Percentiles rank a stretch among this genome's conserved stretches.
Evolutionary conservation across 2,797 vertebrate species (phyloP).

Genomic region (Melanitta fusca): DNA sequence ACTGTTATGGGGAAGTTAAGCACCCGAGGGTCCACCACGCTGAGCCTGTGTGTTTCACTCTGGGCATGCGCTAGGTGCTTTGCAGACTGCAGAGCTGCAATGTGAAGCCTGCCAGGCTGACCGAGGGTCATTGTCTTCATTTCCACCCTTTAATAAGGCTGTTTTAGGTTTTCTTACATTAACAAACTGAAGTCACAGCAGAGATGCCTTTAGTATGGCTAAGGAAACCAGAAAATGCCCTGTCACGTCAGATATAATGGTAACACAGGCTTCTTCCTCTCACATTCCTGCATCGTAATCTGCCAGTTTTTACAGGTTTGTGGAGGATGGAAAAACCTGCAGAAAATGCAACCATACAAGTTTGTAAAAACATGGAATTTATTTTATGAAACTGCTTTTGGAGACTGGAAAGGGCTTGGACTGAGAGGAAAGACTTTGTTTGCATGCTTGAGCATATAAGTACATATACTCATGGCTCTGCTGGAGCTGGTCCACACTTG

Average conservation of each 20-base stretch:
- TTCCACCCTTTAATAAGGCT: neutral
- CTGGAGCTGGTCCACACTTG: neutral
- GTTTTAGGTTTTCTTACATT: neutral
- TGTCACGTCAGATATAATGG: accelerated
- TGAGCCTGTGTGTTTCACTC: neutral
- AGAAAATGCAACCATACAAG: accelerated
- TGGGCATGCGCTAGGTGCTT: neutral
- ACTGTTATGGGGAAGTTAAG: neutral
- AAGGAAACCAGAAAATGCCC: accelerated
- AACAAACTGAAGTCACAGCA: neutral
- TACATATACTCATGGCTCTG: accelerated
- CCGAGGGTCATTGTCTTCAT: accelerated
- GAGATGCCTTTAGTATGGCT: accelerated
- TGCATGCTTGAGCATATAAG: neutral
- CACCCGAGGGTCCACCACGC: neutral
- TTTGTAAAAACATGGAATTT: accelerated
- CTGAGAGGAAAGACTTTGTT: neutral
- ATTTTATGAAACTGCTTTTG: neutral
- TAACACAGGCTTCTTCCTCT: accelerated
- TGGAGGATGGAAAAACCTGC: neutral
- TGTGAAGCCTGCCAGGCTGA: neutral
- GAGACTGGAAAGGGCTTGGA: neutral
- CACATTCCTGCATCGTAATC: neutral
- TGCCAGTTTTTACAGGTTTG: accelerated
- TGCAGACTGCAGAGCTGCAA: accelerated